Evolutionary conservation across 2,113 vertebrate genomes (phyloP).

Genomic region (Trinectes maculatus): DNA sequence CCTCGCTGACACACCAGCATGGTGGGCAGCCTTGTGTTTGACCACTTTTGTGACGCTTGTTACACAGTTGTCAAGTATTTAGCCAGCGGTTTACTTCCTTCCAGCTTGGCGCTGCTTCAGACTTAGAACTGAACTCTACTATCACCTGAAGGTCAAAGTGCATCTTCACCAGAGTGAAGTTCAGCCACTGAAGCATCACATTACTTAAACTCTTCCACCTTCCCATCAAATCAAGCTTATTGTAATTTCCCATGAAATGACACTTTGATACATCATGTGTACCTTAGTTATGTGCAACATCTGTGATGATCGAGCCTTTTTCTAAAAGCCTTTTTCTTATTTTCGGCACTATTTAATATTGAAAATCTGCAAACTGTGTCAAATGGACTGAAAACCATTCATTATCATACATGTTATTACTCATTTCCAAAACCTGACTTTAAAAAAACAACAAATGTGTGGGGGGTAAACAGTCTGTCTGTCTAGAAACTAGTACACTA

Average conservation of each 20-base stretch:
- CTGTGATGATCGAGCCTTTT: too few species aligned
- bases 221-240: background rate
- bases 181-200: too few species aligned
- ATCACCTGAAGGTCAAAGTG: background rate
- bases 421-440: conserved; percentile 1
- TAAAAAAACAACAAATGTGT: conserved; percentile 9
- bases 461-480: conserved; percentile 22
- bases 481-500: conserved; percentile 16
- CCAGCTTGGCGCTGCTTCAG: conserved; percentile 12
- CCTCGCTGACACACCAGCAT: conserved; percentile 57
- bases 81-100: conserved; percentile 32
- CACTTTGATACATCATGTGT: background rate
- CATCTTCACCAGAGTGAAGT: background rate
- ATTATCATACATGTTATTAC: background rate
- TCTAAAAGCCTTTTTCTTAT: too few species aligned
- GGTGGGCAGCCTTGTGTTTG: conserved; percentile 38
- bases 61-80: conserved; percentile 61
- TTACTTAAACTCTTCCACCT: background rate
- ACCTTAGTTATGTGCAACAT: too few species aligned
- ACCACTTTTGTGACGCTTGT: conserved; percentile 53
- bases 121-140: background rate
- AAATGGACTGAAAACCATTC: background rate
- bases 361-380: too few species aligned
- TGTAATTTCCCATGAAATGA: background rate
- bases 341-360: too few species aligned